These are phyloP conservation scores for Gila orcuttii DNA, from an alignment of 2,113 vertebrate genomes.

Conservation along the genomic window DNA sequence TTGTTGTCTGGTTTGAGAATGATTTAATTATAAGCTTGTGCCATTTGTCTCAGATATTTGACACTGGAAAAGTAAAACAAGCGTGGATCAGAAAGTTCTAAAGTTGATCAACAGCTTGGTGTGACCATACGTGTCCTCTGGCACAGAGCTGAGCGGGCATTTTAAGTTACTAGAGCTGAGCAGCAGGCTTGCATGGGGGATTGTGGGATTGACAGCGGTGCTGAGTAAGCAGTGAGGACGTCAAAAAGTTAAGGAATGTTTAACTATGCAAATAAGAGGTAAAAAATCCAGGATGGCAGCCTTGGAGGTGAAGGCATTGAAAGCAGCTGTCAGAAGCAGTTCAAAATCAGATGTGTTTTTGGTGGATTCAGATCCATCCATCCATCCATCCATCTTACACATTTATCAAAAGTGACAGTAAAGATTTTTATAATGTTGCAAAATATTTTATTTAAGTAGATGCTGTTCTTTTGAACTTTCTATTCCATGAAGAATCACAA, in stretches of 20 bases:
- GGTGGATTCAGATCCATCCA: too few species aligned
- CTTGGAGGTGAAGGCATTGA: neutral
- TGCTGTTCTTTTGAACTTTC: too few species aligned
- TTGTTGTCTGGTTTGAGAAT: neutral
- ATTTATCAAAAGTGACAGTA: too few species aligned
- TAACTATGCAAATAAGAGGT: neutral
- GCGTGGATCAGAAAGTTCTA: neutral
- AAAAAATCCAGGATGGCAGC: neutral
- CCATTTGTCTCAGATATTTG: constrained; percentile 10
- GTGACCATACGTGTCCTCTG: neutral
- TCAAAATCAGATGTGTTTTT: neutral
- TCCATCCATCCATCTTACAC: too few species aligned
- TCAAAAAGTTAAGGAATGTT: neutral
- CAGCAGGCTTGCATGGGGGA: neutral
- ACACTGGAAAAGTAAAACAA: neutral
- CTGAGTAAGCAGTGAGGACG: neutral
- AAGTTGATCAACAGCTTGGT: constrained; percentile 11
- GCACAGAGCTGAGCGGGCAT: neutral
- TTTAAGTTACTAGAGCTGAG: neutral
- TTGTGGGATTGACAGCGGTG: neutral
- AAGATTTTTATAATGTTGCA: too few species aligned
- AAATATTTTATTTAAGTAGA: too few species aligned
- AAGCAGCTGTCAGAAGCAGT: neutral
- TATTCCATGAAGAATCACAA: too few species aligned
- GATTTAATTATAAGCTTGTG: constrained; percentile 21